These are phyloP conservation scores for Dysdera silvatica DNA, from an alignment of 1,140 invertebrate species.

Conservation along the genomic window DNA sequence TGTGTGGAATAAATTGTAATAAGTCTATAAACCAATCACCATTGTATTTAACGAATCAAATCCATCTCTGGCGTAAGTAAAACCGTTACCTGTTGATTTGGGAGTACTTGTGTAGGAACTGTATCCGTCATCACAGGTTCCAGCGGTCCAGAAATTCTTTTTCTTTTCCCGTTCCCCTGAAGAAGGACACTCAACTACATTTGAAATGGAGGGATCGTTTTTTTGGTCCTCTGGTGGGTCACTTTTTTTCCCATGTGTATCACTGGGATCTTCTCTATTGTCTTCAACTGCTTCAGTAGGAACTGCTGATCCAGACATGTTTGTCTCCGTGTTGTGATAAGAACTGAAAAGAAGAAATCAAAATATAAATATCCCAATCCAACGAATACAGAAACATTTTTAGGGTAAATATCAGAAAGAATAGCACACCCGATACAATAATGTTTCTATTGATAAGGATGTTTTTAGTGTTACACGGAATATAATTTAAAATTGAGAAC, in stretches of 20 bases:
- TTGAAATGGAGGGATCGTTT: constrained; percentile 20
- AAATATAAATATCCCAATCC: not conserved
- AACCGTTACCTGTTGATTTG: constrained; percentile 24
- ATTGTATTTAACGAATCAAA: too few species aligned
- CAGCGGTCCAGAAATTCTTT: constrained; percentile 7
- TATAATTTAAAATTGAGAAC: not conserved
- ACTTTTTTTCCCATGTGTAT: not conserved
- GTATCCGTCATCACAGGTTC: constrained; percentile 29
- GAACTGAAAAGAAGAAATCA: not conserved
- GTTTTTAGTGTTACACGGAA: not conserved
- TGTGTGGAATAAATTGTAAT: too few species aligned
- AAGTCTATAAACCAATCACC: too few species aligned
- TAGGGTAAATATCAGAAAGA: not conserved
- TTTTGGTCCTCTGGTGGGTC: constrained; percentile 1
- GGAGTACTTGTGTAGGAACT: constrained; percentile 32
- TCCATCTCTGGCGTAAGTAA: too few species aligned
- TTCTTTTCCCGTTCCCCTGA: constrained; percentile 17
- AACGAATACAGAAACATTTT: not conserved
- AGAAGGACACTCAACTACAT: constrained; percentile 20
- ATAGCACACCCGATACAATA: not conserved
- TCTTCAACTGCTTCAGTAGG: constrained; percentile 3
- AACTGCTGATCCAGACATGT: constrained; percentile 12
- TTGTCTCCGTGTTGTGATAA: not conserved
- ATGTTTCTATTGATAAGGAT: not conserved
- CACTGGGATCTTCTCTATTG: not conserved